phyloP scores from a whole-genome alignment of 2,888 invertebrate species.

The Latrodectus hesperus region DNA sequence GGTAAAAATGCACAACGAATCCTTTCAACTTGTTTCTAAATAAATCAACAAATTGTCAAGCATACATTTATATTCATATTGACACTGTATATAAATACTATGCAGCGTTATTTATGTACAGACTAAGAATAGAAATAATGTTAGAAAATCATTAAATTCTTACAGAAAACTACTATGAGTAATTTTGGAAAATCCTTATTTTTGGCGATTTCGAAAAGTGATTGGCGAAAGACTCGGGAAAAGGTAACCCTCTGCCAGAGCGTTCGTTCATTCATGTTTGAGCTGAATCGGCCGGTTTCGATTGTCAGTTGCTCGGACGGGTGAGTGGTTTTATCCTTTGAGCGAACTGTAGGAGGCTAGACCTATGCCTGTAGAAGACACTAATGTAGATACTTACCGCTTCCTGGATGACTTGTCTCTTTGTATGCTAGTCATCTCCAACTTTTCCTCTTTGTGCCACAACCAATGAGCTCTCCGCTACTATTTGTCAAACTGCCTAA shows the following conservation, averaged over 20 bases:
- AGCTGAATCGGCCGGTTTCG: conserved; percentile 53
- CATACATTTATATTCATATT: no score
- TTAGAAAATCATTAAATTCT: no score
- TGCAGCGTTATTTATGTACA: no score
- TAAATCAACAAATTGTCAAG: no score
- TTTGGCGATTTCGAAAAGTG: neutral
- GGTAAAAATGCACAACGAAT: no score
- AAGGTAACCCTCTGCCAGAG: conserved; percentile 26
- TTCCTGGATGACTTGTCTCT: conserved; percentile 63
- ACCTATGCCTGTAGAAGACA: conserved; percentile 24
- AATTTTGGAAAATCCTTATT: neutral
- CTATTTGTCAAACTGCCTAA: conserved; percentile 44
- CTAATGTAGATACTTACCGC: conserved; percentile 50
- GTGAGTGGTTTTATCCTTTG: conserved; percentile 59
- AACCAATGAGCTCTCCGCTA: conserved; percentile 37
- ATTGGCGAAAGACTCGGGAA: neutral
- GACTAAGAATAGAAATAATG: no score
- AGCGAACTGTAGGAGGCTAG: conserved; percentile 34
- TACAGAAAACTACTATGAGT: neutral
- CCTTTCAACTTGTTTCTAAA: no score
- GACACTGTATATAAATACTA: no score
- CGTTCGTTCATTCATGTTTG: conserved; percentile 39
- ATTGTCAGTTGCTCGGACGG: conserved; percentile 42
- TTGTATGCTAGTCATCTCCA: conserved; percentile 38
- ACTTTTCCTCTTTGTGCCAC: conserved; percentile 38